Evolutionary conservation across 2,888 invertebrate species (phyloP), one percentile per base, ranked within the genome.

Genomic region (Kryphioiulus occultus): DNA sequence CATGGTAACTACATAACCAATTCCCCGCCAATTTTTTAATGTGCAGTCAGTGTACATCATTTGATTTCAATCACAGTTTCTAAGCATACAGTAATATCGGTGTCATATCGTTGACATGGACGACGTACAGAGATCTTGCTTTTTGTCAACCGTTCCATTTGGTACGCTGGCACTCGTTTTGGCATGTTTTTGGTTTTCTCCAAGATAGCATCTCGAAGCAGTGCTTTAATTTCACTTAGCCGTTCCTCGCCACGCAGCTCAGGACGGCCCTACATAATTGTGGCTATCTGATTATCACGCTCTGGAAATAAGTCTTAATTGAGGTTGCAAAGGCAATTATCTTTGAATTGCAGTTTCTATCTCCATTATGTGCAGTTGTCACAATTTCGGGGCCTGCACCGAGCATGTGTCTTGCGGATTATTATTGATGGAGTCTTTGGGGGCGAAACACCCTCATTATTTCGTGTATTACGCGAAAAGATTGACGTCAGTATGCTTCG

Each of bases 291-390:
- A 68, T 68, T 26, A 68, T 68, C 68, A 68, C 68, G 68, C 68
- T 68, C 68, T 68, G 68, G 68, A 68, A 68, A 68, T 68, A 68
- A 68, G 68, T 68, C 68, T 68, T 68, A 68, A 68, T 68, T 68
- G 68, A 68, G 68, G 68, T 68, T 68, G 68, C 68, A 68, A 68
- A 68, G 68, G 68, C 68, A 68, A 68, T 68, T 68, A 68, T 68
- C 68, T 68, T 68, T 68, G 68, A 68, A 68, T 68, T 26, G 26
- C 26, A 68, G 68, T 68, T 68, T 68, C 68, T 68, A 26, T 68
- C 68, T 68, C 68, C 68, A 68, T 68, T 68, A 68, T 68, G n/a
- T 68, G n/a, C 68, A 68, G 68, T 68, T 68, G 68, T 68, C 68
- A 68, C 68, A 26, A 26, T 68, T 22, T 68, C n/a, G 68, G 68